Evolutionary conservation across 2,888 invertebrate species (phyloP).

Genomic region (Byasa hedistus): DNA sequence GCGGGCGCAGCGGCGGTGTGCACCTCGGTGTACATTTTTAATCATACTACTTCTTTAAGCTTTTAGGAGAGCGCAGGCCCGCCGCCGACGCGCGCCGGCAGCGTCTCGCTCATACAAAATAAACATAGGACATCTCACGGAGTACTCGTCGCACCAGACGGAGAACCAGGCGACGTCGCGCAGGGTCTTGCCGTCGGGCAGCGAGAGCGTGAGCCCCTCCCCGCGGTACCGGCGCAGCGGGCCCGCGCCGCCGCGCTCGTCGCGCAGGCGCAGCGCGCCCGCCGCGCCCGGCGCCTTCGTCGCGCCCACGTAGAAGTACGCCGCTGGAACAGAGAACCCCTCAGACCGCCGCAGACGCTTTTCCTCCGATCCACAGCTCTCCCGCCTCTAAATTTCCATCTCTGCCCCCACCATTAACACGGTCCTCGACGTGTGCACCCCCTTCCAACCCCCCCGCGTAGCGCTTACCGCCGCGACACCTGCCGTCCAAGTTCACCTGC

Average conservation of each 20-base stretch:
- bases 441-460: too few species aligned
- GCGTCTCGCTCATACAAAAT: not conserved
- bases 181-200: constrained; percentile 92
- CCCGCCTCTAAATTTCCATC: too few species aligned
- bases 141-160: constrained; percentile 94
- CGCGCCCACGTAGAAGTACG: constrained; percentile 93
- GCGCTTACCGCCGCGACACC: too few species aligned
- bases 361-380: too few species aligned
- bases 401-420: too few species aligned
- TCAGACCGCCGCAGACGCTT: not conserved
- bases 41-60: too few species aligned
- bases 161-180: constrained; percentile 92
- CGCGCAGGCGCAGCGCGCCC: constrained; percentile 86
- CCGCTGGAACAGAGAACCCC: constrained; percentile 81
- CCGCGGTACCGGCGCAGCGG: constrained; percentile 90
- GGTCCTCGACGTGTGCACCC: too few species aligned
- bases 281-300: constrained; percentile 82
- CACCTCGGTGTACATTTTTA: too few species aligned
- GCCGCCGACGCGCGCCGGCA: too few species aligned
- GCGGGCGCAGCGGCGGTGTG: too few species aligned
- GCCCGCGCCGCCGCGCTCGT: constrained; percentile 89
- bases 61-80: too few species aligned
- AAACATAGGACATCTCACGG: constrained; percentile 79
- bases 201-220: constrained; percentile 89
- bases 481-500: too few species aligned